Evolutionary conservation across 2,888 invertebrate genomes (phyloP).

Genomic region (Tinea semifulvella): DNA sequence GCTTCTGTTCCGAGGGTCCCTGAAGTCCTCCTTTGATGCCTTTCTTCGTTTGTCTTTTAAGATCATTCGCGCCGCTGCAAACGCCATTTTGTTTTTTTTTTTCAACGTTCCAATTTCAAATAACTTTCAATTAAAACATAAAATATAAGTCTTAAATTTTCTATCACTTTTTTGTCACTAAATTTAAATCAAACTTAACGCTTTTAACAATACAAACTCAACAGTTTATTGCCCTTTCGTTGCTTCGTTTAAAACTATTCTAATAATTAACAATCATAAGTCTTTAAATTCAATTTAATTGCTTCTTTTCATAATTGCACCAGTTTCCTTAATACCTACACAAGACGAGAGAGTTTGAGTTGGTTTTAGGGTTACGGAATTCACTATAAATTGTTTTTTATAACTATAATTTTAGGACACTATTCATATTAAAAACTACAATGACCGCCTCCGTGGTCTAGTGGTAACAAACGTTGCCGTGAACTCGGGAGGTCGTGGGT

Average conservation of each 20-base stretch:
- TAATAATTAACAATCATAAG: slow-evolving; percentile 22
- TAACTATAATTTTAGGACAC: too few relatives aligned
- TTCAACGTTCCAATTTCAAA: background rate
- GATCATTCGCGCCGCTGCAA: slow-evolving; percentile 86
- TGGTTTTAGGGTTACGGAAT: too few relatives aligned
- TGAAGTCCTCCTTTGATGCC: slow-evolving; percentile 82
- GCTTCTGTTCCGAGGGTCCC: slow-evolving; percentile 77
- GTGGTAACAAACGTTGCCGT: too few relatives aligned
- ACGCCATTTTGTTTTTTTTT: slow-evolving; percentile 68
- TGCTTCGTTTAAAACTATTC: slow-evolving; percentile 22
- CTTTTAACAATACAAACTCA: slow-evolving; percentile 20
- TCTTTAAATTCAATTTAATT: slow-evolving; percentile 20
- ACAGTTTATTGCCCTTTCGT: slow-evolving; percentile 33
- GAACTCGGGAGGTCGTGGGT: too few relatives aligned
- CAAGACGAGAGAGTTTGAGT: too few relatives aligned
- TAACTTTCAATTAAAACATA: background rate
- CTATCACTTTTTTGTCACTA: slow-evolving; percentile 13
- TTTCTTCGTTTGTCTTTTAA: slow-evolving; percentile 83
- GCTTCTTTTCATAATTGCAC: slow-evolving; percentile 20
- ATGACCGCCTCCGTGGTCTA: too few relatives aligned
- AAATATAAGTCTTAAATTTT: background rate
- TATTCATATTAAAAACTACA: too few relatives aligned
- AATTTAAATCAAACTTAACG: slow-evolving; percentile 22
- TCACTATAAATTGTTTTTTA: too few relatives aligned
- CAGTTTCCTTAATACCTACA: too few relatives aligned